Evolutionary conservation across 2,888 invertebrate genomes (phyloP), one percentile per base, ranked within the genome.

Genomic region (Pachydiplax longipennis): DNA sequence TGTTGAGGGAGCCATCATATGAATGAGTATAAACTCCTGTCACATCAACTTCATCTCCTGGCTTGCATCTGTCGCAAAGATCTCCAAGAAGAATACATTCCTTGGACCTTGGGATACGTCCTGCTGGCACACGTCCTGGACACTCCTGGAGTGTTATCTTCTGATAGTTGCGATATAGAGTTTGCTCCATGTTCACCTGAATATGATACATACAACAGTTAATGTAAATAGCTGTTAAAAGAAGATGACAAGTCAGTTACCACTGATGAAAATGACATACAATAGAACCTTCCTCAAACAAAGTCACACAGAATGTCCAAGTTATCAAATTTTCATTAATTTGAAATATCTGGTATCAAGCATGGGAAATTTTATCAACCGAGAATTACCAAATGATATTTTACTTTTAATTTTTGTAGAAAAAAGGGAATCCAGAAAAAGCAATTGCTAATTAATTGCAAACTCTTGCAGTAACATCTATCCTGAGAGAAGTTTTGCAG

Each of bases 101-200:
- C 94, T 99, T 99, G 91, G 99, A 99, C 12, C 99, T 96, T 0
- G 99, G 99, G 91, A 99, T 97, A 65, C 99, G 96, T 13, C 99
- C 99, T 0, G 99, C 99, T 0, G 99, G 99, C 91, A 99, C 98
- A 92, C 98, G 97, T 0, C 99, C 99, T 0, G 99, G 99, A 4
- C 99, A 98, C 94, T 99, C 99, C 95, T 99, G 99, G 92, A 99
- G 95, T 0, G 99, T 99, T 73, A 99, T 96, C 93, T 99, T 98
- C 94, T 99, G 99, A 93, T 99, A 99, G 94, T 99, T 99, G 90
- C 99, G 96, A 94, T 99, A 99, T 10, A 99, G 94, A 0, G 99
- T 99, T 97, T 99, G 97, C 93, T 99, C 99, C 98, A 99, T 99
- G 94, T 99, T 99, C 44, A 99, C 97, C 96, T 98, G 94, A 94